Evolutionary conservation across 2,113 vertebrate genomes (phyloP).

Genomic region (Meles meles): DNA sequence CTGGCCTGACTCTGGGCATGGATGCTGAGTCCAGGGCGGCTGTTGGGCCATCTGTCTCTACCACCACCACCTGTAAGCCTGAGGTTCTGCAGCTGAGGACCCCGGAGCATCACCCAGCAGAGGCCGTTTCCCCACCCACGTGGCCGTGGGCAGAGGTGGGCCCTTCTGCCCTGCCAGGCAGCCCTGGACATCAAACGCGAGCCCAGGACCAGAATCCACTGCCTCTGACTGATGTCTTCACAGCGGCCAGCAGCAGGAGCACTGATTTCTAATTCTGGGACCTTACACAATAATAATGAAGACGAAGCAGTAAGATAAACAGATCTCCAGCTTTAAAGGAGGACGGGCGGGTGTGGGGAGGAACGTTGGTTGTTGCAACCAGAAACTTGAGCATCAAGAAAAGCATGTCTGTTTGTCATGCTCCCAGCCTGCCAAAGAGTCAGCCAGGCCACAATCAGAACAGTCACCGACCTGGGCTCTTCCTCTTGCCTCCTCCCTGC

Average conservation of each 20-base stretch:
- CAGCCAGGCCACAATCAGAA: background rate
- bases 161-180: no score
- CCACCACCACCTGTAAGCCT: no score
- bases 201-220: background rate
- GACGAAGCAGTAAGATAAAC: background rate
- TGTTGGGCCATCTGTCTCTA: background rate
- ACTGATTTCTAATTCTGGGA: background rate
- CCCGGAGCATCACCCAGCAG: background rate
- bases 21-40: background rate
- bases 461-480: background rate
- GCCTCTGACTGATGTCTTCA: background rate
- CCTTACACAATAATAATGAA: conserved; percentile 12
- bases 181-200: background rate
- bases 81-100: no score
- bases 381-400: background rate
- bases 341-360: background rate
- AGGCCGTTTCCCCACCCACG: background rate
- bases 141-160: no score
- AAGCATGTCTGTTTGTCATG: background rate
- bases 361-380: background rate
- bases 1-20: background rate
- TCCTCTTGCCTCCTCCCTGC: background rate
- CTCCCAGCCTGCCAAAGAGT: background rate
- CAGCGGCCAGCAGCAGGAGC: background rate
- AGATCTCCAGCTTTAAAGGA: background rate